Conservation (phyloP, 1,140 invertebrate genomes). For the Eupristina koningsbergeri region DNA sequence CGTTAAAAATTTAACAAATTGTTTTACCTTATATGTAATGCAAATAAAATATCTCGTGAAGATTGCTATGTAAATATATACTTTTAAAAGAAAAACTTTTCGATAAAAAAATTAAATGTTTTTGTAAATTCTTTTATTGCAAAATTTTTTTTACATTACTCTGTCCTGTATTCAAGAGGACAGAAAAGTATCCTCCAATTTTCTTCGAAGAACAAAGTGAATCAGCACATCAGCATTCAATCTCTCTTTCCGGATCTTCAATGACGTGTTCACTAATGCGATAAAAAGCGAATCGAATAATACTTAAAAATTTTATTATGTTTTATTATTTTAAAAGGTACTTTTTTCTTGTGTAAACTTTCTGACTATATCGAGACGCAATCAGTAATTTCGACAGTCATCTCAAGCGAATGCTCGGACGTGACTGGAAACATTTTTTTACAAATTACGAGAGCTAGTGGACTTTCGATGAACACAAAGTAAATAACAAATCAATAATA, state of each 20-base stretch:
- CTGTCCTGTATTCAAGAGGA: background rate
- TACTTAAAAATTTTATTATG: background rate
- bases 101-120: background rate
- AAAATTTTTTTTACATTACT: background rate
- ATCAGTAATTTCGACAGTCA: background rate
- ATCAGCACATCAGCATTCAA: background rate
- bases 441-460: background rate
- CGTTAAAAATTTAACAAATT: background rate
- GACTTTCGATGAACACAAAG: background rate
- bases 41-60: background rate
- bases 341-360: background rate
- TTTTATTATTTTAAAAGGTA: background rate
- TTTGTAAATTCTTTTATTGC: background rate
- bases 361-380: background rate
- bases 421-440: conserved; percentile 1
- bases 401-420: background rate
- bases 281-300: background rate
- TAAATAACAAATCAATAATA: conserved; percentile 14
- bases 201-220: background rate
- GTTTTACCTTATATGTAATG: background rate
- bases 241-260: background rate
- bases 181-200: background rate
- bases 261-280: background rate
- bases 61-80: background rate
- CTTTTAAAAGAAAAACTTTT: background rate